Base-by-base conservation (phyloP, 2,113 vertebrate genomes). In the Sapayoa aenigma region DNA sequence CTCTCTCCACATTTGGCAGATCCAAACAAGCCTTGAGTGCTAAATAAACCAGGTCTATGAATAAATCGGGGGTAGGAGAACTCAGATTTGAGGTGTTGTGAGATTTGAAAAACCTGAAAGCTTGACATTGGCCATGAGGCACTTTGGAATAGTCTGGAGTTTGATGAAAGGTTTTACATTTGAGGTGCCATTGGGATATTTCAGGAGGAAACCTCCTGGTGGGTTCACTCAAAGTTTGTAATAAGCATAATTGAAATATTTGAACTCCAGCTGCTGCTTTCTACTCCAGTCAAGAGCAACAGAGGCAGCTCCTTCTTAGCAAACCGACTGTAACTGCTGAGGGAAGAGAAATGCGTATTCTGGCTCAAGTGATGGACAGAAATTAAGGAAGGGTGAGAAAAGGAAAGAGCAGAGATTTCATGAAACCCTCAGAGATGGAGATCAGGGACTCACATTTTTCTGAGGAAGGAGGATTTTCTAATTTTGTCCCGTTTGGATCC, bases 11-110 rank as follows among this genome's bases (percentile, higher is more conserved):
- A 0, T 96, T 89, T 96, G 93, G 83, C 85, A 89, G 83, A 90
- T 86, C 83, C 84, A 78, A 95, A 89, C 73, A 92, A 92, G 83
- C 69, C 86, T 58, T 92, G 80, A 94, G 92, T 93, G 92, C 90
- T 97, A 86, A 87, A 94, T 92, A 95, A 96, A 87, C 73, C 62
- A 68, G 73, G 80, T 76, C 90, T 95, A 56, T 94, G 94, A 95
- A 96, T 96, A 95, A 97, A 97, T 95, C 90, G 90, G 82, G 78
- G 63, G 72, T 24, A 67, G 58, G 42, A 62, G 59, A 95, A 63
- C 68, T 92, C 76, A 52, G 25, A 84, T 81, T 53, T 59, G 75
- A 94, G 84, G 77, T 90, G 59, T 13, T 78, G 68, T 42, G 83
- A 96, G 58, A 75, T 78, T 65, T 53, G 83, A 92, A 82, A 75